Evolutionary conservation across 2,888 invertebrate species (phyloP).

Genomic region (Sceliomorpha sp.): DNA sequence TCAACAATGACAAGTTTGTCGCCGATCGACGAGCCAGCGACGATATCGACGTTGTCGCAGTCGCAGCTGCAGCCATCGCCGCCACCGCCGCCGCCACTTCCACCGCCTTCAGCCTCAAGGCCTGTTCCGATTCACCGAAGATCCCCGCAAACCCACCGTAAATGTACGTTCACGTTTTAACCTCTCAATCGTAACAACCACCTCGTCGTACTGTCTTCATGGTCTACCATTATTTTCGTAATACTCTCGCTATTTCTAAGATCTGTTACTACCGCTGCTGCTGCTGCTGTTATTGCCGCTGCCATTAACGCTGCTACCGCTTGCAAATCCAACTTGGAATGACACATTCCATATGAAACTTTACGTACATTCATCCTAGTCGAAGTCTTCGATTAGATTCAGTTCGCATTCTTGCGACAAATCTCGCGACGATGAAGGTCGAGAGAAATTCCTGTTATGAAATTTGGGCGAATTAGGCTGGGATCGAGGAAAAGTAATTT

Average conservation of each 20-base stretch:
- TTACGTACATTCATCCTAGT: too few species aligned
- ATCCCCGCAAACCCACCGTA: constrained; percentile 69
- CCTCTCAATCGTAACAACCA: constrained; percentile 48
- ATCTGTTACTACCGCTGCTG: background rate
- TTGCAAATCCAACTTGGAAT: too few species aligned
- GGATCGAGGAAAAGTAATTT: too few species aligned
- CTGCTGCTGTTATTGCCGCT: too few species aligned
- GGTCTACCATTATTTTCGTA: constrained; percentile 19
- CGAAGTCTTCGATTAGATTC: too few species aligned
- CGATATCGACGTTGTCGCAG: constrained; percentile 68
- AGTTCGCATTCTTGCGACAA: too few species aligned
- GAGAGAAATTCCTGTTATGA: too few species aligned
- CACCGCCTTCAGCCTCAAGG: constrained; percentile 71
- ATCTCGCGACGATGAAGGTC: too few species aligned
- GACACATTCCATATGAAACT: too few species aligned
- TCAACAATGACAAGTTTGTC: constrained; percentile 64
- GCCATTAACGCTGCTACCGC: too few species aligned
- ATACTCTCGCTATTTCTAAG: background rate
- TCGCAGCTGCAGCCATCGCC: constrained; percentile 68
- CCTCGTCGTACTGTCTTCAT: constrained; percentile 21
- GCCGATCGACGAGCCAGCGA: constrained; percentile 67
- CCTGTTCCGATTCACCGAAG: constrained; percentile 73
- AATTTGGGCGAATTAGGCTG: too few species aligned
- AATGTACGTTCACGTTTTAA: constrained; percentile 71
- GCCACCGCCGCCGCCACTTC: constrained; percentile 57